Conservation (phyloP, 2,888 invertebrate genomes). For the Dolomedes plantarius region DNA sequence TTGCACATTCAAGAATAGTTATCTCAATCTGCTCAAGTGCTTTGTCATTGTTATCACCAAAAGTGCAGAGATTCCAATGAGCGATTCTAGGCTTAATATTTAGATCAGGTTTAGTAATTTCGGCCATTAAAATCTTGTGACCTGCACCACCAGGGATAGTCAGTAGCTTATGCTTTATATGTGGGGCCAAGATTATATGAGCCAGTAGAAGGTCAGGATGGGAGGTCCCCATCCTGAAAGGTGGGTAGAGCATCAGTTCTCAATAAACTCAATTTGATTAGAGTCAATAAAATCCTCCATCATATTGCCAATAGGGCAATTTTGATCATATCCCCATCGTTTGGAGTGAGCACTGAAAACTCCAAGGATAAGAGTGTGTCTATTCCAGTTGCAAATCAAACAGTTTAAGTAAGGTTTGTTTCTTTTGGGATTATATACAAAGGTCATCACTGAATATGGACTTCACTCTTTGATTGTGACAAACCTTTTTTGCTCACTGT, state of each 20-base stretch:
- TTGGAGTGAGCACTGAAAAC: conserved; percentile 25
- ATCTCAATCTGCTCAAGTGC: neutral
- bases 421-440: conserved; percentile 23
- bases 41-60: neutral
- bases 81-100: neutral
- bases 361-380: neutral
- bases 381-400: neutral
- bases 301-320: too few relatives aligned
- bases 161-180: too few relatives aligned
- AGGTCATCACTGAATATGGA: too few relatives aligned
- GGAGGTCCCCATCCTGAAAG: too few relatives aligned
- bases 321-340: conserved; percentile 12
- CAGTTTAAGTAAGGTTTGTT: conserved; percentile 12
- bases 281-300: too few relatives aligned
- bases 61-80: neutral
- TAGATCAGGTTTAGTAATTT: neutral
- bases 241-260: too few relatives aligned
- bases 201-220: too few relatives aligned
- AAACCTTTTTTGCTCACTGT: too few relatives aligned
- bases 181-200: too few relatives aligned
- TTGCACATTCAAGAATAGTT: neutral
- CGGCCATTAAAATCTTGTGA: neutral
- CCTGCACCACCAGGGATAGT: too few relatives aligned
- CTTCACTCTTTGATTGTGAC: too few relatives aligned
- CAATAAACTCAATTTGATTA: too few relatives aligned